Base-by-base conservation (phyloP, 2,888 invertebrate species). In the Ariolimax columbianus region DNA sequence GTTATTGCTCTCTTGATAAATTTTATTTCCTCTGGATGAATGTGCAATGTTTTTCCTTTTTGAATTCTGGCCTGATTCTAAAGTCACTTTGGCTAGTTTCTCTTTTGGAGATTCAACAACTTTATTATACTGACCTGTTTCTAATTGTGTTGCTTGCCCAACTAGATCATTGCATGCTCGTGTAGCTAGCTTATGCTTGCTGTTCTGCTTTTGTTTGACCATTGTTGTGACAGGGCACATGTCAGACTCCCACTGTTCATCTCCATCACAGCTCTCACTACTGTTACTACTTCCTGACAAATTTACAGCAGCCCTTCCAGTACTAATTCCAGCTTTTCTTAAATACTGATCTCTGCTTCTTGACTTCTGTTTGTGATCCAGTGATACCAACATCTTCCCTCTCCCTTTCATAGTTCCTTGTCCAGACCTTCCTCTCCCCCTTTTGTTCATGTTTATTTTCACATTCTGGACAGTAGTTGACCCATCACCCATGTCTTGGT, bases 241-340 rank as follows among this genome's bases (percentile, higher is more conserved):
- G 26, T n/a, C n/a, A 43, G 43, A 33, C 1, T 77, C 1, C 11
- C 38, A 30, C 33, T 47, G 30, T 0, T 83, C 77, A 70, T 40
- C 33, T 9, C 47, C 40, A 70, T 68, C 72, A n/a, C 43, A 80
- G 66, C 36, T 68, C 6, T 77, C 70, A 75, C 43, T 55, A 38
- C 86, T 86, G 81, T 86, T 86, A 47, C 89, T 89, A 63, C 89
- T 90, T 75, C 89, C 90, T 19, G 91, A 91, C 63, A 91, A 86
- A 68, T 87, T 82, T 1, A 90, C 86, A 77, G 88, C 89, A 26
- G 87, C 86, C 33, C 83, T 55, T 66, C 36, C 40, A 36, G 23
- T 30, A 26, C 30, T 55, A 26, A 30, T 6, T 0, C 26, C 23
- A 63, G 43, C 81, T 73, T 40, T 70, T 63, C 73, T 84, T 72